A percentile compares a stretch with the other conserved stretches of the same genome.
Conservation (phyloP, 2,888 invertebrate genomes). For the Epinotia demarniana region DNA sequence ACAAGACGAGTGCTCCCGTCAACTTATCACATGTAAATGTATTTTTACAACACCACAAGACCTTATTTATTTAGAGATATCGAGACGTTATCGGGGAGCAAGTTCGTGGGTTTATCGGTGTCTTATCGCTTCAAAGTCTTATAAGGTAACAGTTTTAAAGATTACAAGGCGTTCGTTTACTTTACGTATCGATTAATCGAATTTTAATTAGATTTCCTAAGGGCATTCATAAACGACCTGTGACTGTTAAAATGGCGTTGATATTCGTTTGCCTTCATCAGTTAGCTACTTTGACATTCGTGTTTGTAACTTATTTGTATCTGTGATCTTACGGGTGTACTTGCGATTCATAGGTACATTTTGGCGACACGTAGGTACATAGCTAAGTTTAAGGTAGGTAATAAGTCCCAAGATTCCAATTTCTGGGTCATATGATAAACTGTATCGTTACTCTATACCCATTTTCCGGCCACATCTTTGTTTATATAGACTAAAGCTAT, state of each 20-base stretch:
- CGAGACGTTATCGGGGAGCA: conserved; percentile 46
- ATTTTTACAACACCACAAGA: conserved; percentile 16
- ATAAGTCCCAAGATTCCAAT: too few species aligned
- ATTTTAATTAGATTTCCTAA: not conserved
- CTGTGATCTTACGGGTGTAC: too few species aligned
- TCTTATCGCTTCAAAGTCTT: conserved; percentile 47
- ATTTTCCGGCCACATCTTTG: not conserved
- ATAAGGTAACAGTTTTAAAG: conserved; percentile 36
- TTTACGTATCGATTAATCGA: not conserved
- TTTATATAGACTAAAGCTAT: not conserved
- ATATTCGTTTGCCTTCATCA: not conserved
- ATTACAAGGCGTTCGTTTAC: not conserved
- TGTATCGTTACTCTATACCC: too few species aligned
- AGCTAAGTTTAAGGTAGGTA: too few species aligned
- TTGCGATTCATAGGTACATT: too few species aligned
- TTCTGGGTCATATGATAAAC: too few species aligned
- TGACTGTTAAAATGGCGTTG: not conserved
- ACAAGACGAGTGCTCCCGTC: conserved; percentile 17
- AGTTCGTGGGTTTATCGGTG: conserved; percentile 59
- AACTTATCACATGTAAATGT: conserved; percentile 23
- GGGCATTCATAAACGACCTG: not conserved
- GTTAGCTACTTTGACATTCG: not conserved
- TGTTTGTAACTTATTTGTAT: too few species aligned
- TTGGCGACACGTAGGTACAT: too few species aligned
- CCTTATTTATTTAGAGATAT: conserved; percentile 38